Evolutionary conservation across 2,888 invertebrate species (phyloP), one percentile per base, ranked within the genome.

Genomic region (Koerneria pararmatus): DNA sequence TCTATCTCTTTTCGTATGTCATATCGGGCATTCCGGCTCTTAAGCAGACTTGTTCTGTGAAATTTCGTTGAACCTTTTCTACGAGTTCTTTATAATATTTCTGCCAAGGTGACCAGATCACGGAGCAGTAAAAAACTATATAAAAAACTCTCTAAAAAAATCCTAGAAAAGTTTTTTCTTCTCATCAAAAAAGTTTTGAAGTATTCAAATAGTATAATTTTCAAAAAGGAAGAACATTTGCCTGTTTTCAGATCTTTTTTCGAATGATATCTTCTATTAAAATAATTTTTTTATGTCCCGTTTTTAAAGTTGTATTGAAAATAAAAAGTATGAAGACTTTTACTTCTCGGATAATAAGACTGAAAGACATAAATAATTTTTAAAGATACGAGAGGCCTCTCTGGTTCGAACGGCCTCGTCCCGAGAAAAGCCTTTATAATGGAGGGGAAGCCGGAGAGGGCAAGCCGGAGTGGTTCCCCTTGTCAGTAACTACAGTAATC

Each of bases 381-480:
- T 67, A 3, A 24, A 69, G 69, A 0, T 97, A 95, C 84, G 97
- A 97, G 84, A 87, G 95, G 71, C 94, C 95, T 0, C 89, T 91
- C 41, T 95, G 91, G 89, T 97, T 95, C 83, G 90, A 91, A 78
- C 85, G 85, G 48, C 72, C 78, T 31, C 68, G 66, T n/a, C 51
- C 71, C 2, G 72, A 71, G 27, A 56, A 73, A 51, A 73, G 74
- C 62, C 70, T 62, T 70, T 29, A 62, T 73, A 63, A 69, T 68
- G 80, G 89, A 90, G 71, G 90, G 91, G 0, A 87, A 88, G 74
- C 92, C 92, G 1, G 89, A 71, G 93, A 92, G 84, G 91, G 90
- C 58, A 93, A 93, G 83, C 95, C 95, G 0, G 89, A 88, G 27
- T 97, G 95, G 95, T 76, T 75, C 56, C 69, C 74, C 64, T 65